A percentile compares a stretch with the other conserved stretches of the same genome.
These are phyloP conservation scores for Sinocyclocheilus anophthalmus DNA, from an alignment of 2,113 vertebrate genomes.

Conservation along the genomic window DNA sequence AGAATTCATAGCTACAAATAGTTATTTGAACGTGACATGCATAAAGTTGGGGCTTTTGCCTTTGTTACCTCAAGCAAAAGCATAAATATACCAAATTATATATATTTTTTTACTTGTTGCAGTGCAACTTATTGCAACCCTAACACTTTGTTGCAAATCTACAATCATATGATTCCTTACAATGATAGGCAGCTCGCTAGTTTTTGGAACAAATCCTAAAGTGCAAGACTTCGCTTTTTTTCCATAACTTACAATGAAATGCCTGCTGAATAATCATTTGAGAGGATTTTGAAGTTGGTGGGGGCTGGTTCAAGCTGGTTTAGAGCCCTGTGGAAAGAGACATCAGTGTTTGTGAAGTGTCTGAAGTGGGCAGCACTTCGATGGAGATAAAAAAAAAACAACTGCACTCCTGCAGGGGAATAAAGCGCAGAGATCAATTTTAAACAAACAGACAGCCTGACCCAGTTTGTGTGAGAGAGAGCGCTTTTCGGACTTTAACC, in stretches of 20 bases:
- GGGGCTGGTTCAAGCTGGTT: slow-evolving; percentile 2
- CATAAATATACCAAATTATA: background rate
- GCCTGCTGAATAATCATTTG: background rate
- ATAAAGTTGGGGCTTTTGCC: background rate
- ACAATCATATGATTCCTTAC: background rate
- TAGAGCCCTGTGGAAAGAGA: slow-evolving; percentile 17
- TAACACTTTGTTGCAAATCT: background rate
- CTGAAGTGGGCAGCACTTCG: slow-evolving; percentile 8
- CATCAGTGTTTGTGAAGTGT: slow-evolving; percentile 22
- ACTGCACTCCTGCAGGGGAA: background rate
- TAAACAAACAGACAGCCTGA: background rate
- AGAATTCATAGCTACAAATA: no score
- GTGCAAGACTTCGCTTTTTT: background rate
- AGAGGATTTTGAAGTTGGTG: background rate
- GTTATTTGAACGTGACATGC: background rate
- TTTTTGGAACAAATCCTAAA: background rate
- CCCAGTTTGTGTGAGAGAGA: slow-evolving; percentile 15
- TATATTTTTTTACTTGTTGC: background rate
- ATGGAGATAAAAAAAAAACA: background rate
- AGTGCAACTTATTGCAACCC: background rate
- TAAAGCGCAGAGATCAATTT: background rate
- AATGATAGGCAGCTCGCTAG: background rate
- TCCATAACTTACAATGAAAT: background rate
- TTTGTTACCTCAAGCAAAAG: background rate
- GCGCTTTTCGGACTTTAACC: slow-evolving; percentile 13